phyloP scores from a whole-genome alignment of 2,888 invertebrate genomes.

The Oxyscelio sp. region DNA sequence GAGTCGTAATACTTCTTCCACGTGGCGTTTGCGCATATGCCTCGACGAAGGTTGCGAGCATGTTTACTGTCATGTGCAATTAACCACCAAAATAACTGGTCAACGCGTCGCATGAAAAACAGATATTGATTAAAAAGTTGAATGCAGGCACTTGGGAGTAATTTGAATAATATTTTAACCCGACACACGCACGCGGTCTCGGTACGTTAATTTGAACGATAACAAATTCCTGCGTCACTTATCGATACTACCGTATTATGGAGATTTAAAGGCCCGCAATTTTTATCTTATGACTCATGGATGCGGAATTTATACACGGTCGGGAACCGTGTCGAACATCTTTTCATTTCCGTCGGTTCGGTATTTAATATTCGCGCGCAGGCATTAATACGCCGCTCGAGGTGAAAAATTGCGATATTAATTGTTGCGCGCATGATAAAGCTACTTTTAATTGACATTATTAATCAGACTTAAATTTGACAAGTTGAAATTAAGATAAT shows the following conservation, averaged over 20 bases:
- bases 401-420: no score
- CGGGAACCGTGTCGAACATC: background rate
- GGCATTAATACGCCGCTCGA: no score
- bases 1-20: conserved; percentile 8
- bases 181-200: background rate
- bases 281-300: conserved; percentile 23
- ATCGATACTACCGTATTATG: conserved; percentile 32
- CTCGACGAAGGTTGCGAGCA: conserved; percentile 40
- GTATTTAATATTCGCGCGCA: no score
- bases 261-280: conserved; percentile 18
- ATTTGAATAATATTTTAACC: conserved; percentile 47
- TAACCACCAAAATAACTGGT: conserved; percentile 43
- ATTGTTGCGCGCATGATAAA: no score
- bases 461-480: no score
- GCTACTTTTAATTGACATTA: no score
- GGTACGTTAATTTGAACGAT: conserved; percentile 24
- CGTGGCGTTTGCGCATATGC: conserved; percentile 10
- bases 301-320: background rate
- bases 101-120: conserved; percentile 32
- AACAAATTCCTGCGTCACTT: conserved; percentile 36
- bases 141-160: conserved; percentile 25
- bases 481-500: no score
- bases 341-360: background rate
- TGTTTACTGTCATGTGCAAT: conserved; percentile 54
- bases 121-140: conserved; percentile 44